A percentile compares a stretch with the other conserved stretches of the same genome.
phyloP scores from a whole-genome alignment of 1,140 invertebrate species.

The Cydia pomonella region DNA sequence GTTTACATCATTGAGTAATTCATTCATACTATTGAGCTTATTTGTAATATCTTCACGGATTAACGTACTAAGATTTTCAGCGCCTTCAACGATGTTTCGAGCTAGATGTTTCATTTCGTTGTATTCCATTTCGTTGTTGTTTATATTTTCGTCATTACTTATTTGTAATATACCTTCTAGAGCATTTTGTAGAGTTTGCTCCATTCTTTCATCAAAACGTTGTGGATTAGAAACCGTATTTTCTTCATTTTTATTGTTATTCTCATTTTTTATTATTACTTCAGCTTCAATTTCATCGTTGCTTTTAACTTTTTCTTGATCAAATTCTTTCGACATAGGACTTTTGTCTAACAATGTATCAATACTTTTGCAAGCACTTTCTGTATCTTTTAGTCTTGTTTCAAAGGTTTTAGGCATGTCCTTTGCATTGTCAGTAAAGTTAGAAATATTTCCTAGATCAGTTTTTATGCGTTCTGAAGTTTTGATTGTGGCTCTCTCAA shows the following conservation, averaged over 20 bases:
- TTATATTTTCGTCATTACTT: slow-evolving; percentile 51
- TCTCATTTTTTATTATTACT: slow-evolving; percentile 25
- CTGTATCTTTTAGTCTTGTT: slow-evolving; percentile 64
- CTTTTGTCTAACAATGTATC: slow-evolving; percentile 51
- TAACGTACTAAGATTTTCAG: slow-evolving; percentile 69
- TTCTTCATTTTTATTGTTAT: not conserved
- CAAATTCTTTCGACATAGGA: not conserved
- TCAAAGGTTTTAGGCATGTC: slow-evolving; percentile 58
- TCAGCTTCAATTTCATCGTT: slow-evolving; percentile 37
- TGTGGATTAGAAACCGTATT: slow-evolving; percentile 25
- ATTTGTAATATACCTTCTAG: slow-evolving; percentile 60
- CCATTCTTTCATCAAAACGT: slow-evolving; percentile 58
- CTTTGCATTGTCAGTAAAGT: slow-evolving; percentile 41
- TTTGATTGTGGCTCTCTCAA: slow-evolving; percentile 40
- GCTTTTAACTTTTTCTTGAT: not conserved
- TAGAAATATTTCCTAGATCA: slow-evolving; percentile 38
- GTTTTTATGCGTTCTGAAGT: slow-evolving; percentile 34
- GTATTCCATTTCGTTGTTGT: slow-evolving; percentile 66
- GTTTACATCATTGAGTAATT: slow-evolving; percentile 75
- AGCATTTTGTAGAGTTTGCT: slow-evolving; percentile 58
- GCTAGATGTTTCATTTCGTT: slow-evolving; percentile 71
- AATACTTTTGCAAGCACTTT: slow-evolving; percentile 61
- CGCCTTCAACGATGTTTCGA: slow-evolving; percentile 67
- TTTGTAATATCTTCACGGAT: slow-evolving; percentile 75
- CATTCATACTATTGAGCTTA: slow-evolving; percentile 77